These are phyloP conservation scores for Danionella cerebrum DNA, from an alignment of 2,113 vertebrate genomes.

Conservation along the genomic window DNA sequence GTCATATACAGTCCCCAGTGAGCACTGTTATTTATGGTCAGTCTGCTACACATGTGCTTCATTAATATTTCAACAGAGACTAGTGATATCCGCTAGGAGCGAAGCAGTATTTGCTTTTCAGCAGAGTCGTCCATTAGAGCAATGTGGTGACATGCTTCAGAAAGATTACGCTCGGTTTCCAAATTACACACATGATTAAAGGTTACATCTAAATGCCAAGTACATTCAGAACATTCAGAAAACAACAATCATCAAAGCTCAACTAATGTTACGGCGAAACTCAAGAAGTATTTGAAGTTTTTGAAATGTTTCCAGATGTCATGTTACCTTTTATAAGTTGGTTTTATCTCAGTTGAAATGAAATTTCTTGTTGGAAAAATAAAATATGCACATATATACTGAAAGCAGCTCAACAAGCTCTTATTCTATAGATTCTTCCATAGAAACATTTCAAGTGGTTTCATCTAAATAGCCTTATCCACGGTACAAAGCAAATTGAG, in stretches of 20 bases:
- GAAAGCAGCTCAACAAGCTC: too few species aligned
- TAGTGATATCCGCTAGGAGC: neutral
- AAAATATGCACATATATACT: too few species aligned
- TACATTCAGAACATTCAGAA: constrained; percentile 11
- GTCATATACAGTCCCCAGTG: constrained; percentile 1
- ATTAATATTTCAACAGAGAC: constrained; percentile 15
- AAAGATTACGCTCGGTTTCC: neutral
- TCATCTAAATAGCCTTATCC: too few species aligned
- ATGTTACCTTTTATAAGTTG: too few species aligned
- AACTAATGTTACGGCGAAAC: neutral
- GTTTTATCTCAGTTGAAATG: too few species aligned
- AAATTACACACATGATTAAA: constrained; percentile 31
- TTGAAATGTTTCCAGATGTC: neutral
- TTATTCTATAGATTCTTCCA: too few species aligned
- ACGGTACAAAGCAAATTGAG: too few species aligned
- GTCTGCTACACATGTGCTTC: neutral
- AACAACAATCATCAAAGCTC: constrained; percentile 14
- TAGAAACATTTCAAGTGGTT: too few species aligned
- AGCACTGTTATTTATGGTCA: neutral
- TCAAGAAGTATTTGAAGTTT: neutral
- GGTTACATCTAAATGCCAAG: constrained; percentile 26
- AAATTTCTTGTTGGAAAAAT: too few species aligned
- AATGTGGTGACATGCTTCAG: neutral
- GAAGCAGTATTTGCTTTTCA: neutral
- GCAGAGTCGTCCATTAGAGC: neutral